Evolutionary conservation across 2,888 invertebrate species (phyloP), one percentile per base, ranked within the genome.

Genomic region (Diaprepes abbreviatus): DNA sequence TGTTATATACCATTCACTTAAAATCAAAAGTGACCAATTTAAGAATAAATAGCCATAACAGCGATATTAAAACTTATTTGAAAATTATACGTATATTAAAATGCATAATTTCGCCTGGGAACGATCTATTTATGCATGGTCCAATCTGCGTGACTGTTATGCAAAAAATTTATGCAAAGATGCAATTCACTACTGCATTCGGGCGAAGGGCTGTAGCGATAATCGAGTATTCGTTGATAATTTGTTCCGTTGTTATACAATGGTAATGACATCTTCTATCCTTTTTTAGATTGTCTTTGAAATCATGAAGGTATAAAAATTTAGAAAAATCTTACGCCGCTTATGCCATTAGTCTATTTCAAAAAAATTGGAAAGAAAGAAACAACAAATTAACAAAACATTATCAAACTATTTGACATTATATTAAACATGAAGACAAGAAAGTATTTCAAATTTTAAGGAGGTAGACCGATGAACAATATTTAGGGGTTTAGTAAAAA

Each of bases 71-170:
- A 14, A 12, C 14, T 33, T 36, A 36, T 36, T 36, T 36, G 7
- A 12, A 36, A 14, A 14, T 36, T 14, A 36, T 16, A 10, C 17
- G 40, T 43, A 43, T 10, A 43, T 43, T 10, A 43, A 43, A 43
- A 43, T 43, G 43, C 43, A 43, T 43, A 43, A 38, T 38, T 16
- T 16, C 2, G 17, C n/a, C 19, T 43, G 43, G 12, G 9, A 19
- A 43, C 43, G 43, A 43, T 19, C 43, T 43, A 43, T 43, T 43
- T 43, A 43, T 43, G 19, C 43, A 43, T 43, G 43, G 43, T 3
- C 19, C 43, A 43, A 19, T 19, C 43, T 43, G 19, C 43, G 43
- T 43, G 43, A 10, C 43, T 43, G 19, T 43, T 43, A 19, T 19
- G 43, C 43, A 19, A 16, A 19, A 43, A 19, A 43, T 43, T 38